Percentiles rank a stretch among this genome's conserved stretches.
Evolutionary conservation across 2,888 invertebrate genomes (phyloP).

Genomic region (Ennomos quercinarius): DNA sequence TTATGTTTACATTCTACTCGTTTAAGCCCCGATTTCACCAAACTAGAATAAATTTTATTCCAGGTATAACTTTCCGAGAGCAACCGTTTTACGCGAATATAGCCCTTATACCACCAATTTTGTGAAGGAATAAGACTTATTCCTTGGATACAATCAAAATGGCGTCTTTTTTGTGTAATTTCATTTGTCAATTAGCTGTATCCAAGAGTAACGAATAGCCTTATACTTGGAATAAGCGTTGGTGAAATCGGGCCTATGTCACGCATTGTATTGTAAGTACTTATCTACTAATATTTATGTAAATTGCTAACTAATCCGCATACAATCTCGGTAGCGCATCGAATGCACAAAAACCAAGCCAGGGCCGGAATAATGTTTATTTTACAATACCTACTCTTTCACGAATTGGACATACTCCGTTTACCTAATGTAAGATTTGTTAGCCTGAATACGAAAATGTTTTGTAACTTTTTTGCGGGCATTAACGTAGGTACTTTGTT

Average conservation of each 20-base stretch:
- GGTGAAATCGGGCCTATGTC: too few relatives aligned
- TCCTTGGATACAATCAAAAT: too few relatives aligned
- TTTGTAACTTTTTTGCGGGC: conserved; percentile 17
- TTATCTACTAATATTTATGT: conserved; percentile 65
- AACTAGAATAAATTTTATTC: too few relatives aligned
- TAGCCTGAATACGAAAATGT: conserved; percentile 31
- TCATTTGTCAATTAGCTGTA: too few relatives aligned
- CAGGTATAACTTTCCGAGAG: too few relatives aligned
- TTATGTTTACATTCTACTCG: conserved; percentile 3
- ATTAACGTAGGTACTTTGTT: neutral
- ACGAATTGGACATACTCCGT: conserved; percentile 46
- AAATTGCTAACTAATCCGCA: conserved; percentile 54
- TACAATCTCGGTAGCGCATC: conserved; percentile 54
- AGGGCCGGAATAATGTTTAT: conserved; percentile 43
- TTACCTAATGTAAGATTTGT: conserved; percentile 41
- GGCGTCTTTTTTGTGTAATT: too few relatives aligned
- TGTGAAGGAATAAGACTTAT: too few relatives aligned
- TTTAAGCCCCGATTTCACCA: too few relatives aligned
- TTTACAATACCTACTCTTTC: conserved; percentile 33
- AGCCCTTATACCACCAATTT: too few relatives aligned
- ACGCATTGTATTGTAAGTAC: conserved; percentile 9
- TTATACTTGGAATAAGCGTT: too few relatives aligned
- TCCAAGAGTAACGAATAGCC: too few relatives aligned
- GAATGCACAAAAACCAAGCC: conserved; percentile 60
- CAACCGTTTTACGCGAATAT: too few relatives aligned